Evolutionary conservation across 2,797 vertebrate genomes (phyloP), one percentile per base, ranked within the genome.

Genomic region (Myotis planiceps): DNA sequence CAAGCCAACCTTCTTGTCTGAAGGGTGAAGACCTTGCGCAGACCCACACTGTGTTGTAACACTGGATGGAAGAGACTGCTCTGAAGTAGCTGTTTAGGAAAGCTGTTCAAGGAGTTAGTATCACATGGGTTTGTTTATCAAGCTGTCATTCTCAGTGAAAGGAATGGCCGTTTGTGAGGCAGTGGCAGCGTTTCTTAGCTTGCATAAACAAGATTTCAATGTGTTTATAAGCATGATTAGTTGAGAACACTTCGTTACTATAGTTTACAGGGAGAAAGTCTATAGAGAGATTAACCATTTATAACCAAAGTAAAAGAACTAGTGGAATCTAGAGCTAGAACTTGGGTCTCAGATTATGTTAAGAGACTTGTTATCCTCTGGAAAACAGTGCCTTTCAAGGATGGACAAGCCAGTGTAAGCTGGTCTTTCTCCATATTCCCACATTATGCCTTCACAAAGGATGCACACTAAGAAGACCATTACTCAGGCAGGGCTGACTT

Each of bases 151-250:
- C 27, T 75, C 29, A 9, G 58, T 45, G 72, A 90, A 94, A 90
- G 81, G 75, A 74, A 85, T 72, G 75, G 87, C 65, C 63, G 87
- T 42, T 75, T 49, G 51, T 47, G 71, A 93, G 32, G n/a, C 2
- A 69, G 71, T 79, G 49, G 71, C 4, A 21, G n/a, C 69, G 42
- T 47, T 78, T 94, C 79, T 53, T 49, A 65, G 53, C 75, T 94
- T 76, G 34, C 68, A 85, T 88, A 69, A 88, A 80, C 86, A 92
- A 23, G 63, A 94, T 82, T 87, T 95, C 34, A 78, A 23, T 21
- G 15, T 55, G 42, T 71, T 75, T 83, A 66, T 34, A 58, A 85
- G n/a, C 12, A 80, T 37, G 85, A 66, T 81, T 76, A 83, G 34
- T 94, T 81, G 82, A 88, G 47, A 90, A 76, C 80, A 75, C 1